These are phyloP conservation scores for Ciconia boyciana DNA, from an alignment of 2,113 vertebrate genomes.

Conservation along the genomic window DNA sequence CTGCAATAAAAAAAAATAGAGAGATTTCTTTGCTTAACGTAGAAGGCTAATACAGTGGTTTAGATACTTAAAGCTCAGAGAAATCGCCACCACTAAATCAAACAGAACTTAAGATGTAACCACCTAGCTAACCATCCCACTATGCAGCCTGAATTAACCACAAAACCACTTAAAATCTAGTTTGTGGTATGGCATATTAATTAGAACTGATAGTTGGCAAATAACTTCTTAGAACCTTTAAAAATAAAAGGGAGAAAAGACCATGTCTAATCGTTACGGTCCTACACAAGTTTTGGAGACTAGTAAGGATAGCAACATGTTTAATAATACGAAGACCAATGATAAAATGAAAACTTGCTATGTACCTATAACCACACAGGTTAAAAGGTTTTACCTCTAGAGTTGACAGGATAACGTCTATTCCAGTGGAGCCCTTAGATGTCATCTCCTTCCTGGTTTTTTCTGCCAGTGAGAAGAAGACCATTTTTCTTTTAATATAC, in stretches of 20 bases:
- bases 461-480: slow-evolving; percentile 77
- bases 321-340: not conserved
- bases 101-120: not conserved
- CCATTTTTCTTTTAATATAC: not conserved
- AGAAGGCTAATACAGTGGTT: not conserved
- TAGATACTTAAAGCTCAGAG: not conserved
- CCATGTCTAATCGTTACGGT: not conserved
- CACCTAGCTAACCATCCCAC: not conserved
- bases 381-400: slow-evolving; percentile 81
- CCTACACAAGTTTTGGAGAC: not conserved
- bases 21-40: not conserved
- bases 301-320: not conserved
- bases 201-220: not conserved
- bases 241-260: not conserved
- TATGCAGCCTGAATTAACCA: not conserved
- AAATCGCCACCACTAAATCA: not conserved
- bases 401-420: slow-evolving; percentile 90
- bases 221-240: not conserved
- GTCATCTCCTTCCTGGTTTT: slow-evolving; percentile 95
- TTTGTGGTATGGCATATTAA: not conserved
- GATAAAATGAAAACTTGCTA: not conserved
- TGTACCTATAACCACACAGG: not conserved
- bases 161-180: not conserved
- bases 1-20: slow-evolving; percentile 72
- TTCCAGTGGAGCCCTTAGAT: slow-evolving; percentile 90